Evolutionary conservation across 2,113 vertebrate species (phyloP), one percentile per base, ranked within the genome.

Genomic region (Vombatus ursinus): DNA sequence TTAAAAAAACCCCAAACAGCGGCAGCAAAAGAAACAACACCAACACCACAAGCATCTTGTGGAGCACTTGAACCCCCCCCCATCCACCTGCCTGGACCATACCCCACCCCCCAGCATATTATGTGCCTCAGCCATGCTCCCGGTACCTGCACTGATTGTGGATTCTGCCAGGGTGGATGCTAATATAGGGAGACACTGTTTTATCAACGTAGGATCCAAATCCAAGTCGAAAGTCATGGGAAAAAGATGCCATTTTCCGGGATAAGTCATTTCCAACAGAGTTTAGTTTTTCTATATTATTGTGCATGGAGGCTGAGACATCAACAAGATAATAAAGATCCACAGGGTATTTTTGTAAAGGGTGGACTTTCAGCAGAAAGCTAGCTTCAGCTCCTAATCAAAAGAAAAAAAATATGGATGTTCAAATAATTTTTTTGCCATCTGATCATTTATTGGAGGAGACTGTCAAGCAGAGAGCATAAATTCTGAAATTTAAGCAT

Each of bases 141-240:
- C 97, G 97, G 95, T 98, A 99, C 99, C 99, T 99, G 99, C 99
- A 99, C 61, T 99, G 99, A 97, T 99, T 99, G 97, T 98, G 98
- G 96, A 99, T 99, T 99, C 99, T 99, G 0, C 99, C 99, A 52
- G 99, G 99, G 96, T 99, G 99, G 94, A 99, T 99, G 90, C 99
- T 99, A 96, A 99, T 99, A 97, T 99, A 99, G 0, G 99, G 99
- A 28, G 99, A 99, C 37, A 99, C 99, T 0, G 99, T 99, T 97
- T 99, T 99, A 98, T 99, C 99, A 97, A 99, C 99, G 52, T 99
- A 99, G 0, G 99, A 99, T 96, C 99, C 99, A 96, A 99, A 99
- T 92, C 99, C 99, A 96, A 99, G 98, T 97, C 99, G 99, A 97
- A 99, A 99, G 98, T 99, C 99, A 77, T 98, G 99, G 95, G 99